Percentiles rank a stretch among this genome's conserved stretches.
These are phyloP conservation scores for Neosilurus hyrtlii DNA, from an alignment of 2,797 vertebrate species.

Conservation along the genomic window DNA sequence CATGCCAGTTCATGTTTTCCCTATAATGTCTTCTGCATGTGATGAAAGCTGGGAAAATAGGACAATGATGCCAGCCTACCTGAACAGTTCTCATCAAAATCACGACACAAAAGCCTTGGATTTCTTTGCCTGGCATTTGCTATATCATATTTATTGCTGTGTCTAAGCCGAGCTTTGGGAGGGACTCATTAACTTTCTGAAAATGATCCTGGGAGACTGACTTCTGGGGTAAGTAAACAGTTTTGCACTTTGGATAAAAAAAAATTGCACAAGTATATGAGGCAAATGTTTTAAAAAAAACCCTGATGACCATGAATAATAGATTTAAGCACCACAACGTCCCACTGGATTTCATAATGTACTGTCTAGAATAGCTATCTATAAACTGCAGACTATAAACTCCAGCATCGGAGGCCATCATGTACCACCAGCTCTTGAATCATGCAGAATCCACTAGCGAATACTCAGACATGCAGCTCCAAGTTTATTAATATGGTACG, in stretches of 20 bases:
- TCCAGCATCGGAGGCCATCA: background rate
- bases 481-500: background rate
- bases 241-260: background rate
- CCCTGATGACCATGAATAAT: conserved; percentile 41
- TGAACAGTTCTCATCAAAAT: conserved; percentile 44
- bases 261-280: background rate
- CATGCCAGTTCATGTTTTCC: background rate
- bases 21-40: background rate
- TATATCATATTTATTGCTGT: background rate
- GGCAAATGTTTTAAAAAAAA: conserved; percentile 28
- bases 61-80: conserved; percentile 16
- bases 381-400: conserved; percentile 36
- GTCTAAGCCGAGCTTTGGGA: conserved; percentile 40
- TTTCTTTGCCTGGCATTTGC: conserved; percentile 25
- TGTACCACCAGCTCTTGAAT: conserved; percentile 6
- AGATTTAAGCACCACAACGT: conserved; percentile 46
- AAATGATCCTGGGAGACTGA: conserved; percentile 40
- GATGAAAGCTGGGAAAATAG: background rate
- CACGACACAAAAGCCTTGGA: conserved; percentile 10
- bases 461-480: conserved; percentile 4
- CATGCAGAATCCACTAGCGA: background rate
- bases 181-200: conserved; percentile 38
- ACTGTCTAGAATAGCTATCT: conserved; percentile 40
- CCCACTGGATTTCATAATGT: conserved; percentile 47
- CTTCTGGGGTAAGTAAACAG: conserved; percentile 27